Conservation (phyloP, 2,797 vertebrate genomes). For the Sphenodon punctatus region DNA sequence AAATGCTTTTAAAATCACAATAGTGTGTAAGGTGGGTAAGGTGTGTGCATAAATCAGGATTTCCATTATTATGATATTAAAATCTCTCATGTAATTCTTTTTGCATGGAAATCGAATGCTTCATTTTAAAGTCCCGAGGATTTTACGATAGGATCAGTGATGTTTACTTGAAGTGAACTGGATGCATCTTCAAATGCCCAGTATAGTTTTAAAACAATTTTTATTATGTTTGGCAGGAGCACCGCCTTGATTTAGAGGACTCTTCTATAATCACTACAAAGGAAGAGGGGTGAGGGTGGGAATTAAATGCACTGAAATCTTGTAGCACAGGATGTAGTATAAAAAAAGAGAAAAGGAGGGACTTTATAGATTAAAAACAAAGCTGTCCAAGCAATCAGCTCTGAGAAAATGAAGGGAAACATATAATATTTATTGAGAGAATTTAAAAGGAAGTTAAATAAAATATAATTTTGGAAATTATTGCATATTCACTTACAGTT, state of each 20-base stretch:
- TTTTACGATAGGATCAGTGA: slow-evolving; percentile 31
- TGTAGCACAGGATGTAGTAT: slow-evolving; percentile 3
- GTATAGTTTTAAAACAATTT: neutral
- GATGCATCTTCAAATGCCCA: neutral
- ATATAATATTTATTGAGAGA: neutral
- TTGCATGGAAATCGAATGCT: neutral
- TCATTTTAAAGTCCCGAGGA: slow-evolving; percentile 7
- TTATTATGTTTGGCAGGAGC: slow-evolving; percentile 5
- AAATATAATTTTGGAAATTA: slow-evolving; percentile 18
- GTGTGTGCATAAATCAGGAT: neutral
- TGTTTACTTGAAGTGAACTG: slow-evolving; percentile 36
- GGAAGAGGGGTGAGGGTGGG: neutral
- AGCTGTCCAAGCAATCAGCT: slow-evolving; percentile 13
- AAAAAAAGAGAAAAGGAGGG: neutral
- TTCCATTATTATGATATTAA: neutral
- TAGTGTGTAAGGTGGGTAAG: neutral
- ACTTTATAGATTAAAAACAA: slow-evolving; percentile 34
- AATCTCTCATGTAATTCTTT: neutral
- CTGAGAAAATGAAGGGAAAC: slow-evolving; percentile 20
- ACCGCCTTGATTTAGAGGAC: neutral
- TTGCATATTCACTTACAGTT: slow-evolving; percentile 5
- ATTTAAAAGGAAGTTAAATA: slow-evolving; percentile 16
- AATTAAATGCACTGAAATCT: slow-evolving; percentile 23
- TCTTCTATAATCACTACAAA: slow-evolving; percentile 21
- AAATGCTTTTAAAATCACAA: slow-evolving; percentile 36